Percentiles rank a stretch among this genome's conserved stretches.
phyloP scores from a whole-genome alignment of 1,140 invertebrate genomes.

The Homalodisca vitripennis region DNA sequence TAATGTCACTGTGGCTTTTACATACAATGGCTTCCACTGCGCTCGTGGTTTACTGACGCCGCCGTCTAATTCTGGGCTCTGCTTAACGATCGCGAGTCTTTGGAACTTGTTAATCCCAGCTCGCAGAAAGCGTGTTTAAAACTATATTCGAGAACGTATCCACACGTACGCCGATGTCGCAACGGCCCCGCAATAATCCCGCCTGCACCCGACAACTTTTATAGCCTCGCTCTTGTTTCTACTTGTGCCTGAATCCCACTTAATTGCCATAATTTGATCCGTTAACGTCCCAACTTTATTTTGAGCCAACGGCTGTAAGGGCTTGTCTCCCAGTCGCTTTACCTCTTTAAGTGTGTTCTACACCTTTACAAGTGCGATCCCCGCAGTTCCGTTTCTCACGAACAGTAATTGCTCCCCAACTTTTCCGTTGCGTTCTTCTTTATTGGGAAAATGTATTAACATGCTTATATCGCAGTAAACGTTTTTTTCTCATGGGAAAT shows the following conservation, averaged over 20 bases:
- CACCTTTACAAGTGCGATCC: too few relatives aligned
- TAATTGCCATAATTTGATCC: neutral
- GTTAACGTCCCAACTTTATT: neutral
- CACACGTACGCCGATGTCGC: neutral
- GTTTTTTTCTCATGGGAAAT: too few relatives aligned
- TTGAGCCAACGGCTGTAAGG: too few relatives aligned
- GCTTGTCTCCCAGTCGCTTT: too few relatives aligned
- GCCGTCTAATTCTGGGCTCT: neutral
- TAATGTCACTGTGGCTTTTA: neutral
- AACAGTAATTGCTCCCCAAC: too few relatives aligned
- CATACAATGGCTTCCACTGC: neutral
- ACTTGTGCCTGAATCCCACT: neutral
- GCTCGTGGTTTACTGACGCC: too few relatives aligned
- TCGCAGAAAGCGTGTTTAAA: constrained; percentile 15
- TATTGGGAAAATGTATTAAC: too few relatives aligned
- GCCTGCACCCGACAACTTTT: neutral
- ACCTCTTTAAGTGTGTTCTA: too few relatives aligned
- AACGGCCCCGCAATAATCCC: too few relatives aligned
- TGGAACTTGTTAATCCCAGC: neutral
- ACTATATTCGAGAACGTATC: constrained; percentile 6
- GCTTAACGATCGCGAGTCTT: neutral
- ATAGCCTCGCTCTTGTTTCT: neutral
- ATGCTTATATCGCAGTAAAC: too few relatives aligned
- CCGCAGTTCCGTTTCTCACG: too few relatives aligned
- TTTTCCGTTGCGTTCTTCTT: too few relatives aligned